Conservation (phyloP, 2,113 vertebrate species). For the Tragelaphus strepsiceros region DNA sequence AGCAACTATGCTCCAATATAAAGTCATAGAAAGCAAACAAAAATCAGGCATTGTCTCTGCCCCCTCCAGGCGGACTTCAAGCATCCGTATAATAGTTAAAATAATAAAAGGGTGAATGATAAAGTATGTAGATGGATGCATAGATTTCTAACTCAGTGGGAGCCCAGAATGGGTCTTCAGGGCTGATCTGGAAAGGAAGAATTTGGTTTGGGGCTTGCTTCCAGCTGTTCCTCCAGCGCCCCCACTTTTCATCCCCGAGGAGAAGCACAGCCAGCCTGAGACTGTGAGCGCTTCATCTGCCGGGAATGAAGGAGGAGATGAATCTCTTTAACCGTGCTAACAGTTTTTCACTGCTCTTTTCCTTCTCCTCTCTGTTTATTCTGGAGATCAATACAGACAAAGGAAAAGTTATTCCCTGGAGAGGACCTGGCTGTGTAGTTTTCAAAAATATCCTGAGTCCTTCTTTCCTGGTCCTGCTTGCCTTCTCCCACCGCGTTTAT, state of each 20-base stretch:
- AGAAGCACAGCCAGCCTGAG: background rate
- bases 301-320: background rate
- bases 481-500: background rate
- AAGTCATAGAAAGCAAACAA: background rate
- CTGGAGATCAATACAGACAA: conserved; percentile 41
- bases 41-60: background rate
- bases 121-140: background rate
- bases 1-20: background rate
- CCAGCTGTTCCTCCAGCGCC: background rate
- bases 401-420: conserved; percentile 32
- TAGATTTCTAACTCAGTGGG: background rate
- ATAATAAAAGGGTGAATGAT: background rate
- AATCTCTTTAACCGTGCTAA: background rate
- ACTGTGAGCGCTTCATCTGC: background rate
- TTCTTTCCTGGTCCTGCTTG: background rate
- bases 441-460: background rate
- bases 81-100: background rate
- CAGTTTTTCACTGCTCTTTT: background rate
- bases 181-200: background rate
- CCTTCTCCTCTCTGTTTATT: conserved; percentile 33
- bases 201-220: background rate
- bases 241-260: background rate
- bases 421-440: background rate
- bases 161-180: background rate
- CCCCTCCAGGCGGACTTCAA: background rate